Evolutionary conservation across 2,113 vertebrate species (phyloP).

Genomic region (Hippolais icterina): DNA sequence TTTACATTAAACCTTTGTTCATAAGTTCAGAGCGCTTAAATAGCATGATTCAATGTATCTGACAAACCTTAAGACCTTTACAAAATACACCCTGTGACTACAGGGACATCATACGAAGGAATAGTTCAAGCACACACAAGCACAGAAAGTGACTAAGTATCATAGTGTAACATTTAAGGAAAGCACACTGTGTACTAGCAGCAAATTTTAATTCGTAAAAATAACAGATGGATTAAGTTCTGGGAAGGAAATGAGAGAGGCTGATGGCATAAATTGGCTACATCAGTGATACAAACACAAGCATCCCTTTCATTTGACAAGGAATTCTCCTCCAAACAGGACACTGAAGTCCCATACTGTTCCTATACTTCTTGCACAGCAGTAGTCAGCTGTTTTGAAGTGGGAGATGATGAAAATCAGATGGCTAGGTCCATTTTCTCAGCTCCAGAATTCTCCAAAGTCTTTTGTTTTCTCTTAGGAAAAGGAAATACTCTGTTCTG

Average conservation of each 20-base stretch:
- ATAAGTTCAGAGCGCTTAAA: not conserved
- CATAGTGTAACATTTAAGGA: not conserved
- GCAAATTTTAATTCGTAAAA: not conserved
- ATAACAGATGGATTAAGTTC: not conserved
- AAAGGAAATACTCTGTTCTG: not conserved
- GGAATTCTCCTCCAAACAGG: not conserved
- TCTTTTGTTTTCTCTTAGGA: not conserved
- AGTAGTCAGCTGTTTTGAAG: not conserved
- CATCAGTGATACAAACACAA: not conserved
- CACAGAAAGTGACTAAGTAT: not conserved
- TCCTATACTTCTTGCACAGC: not conserved
- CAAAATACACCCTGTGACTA: not conserved
- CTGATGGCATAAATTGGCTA: not conserved
- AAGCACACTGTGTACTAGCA: not conserved
- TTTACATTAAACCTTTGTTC: not conserved
- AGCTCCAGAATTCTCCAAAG: slow-evolving; percentile 11
- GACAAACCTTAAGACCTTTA: not conserved
- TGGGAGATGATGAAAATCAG: slow-evolving; percentile 1
- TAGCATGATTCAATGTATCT: not conserved
- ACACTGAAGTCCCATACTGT: not conserved
- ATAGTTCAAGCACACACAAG: not conserved
- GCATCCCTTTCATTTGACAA: not conserved
- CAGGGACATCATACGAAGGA: not conserved
- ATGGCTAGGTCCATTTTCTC: not conserved
- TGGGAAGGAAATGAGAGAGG: not conserved